Conservation (phyloP, 2,797 vertebrate genomes). For the Gephyroberyx darwinii region DNA sequence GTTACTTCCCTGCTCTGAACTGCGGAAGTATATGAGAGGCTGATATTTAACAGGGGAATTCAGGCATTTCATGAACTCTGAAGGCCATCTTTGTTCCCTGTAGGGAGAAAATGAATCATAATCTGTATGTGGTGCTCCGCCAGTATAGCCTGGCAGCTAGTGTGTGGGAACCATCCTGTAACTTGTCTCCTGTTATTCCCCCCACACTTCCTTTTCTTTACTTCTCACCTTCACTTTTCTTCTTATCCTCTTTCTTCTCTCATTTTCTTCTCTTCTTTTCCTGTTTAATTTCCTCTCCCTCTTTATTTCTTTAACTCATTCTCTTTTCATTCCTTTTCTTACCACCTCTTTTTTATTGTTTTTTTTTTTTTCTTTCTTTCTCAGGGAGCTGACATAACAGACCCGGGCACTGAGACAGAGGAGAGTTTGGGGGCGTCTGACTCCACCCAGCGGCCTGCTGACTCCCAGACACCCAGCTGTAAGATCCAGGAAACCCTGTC, state of each 20-base stretch:
- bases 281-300: not conserved
- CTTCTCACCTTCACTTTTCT: not conserved
- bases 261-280: not conserved
- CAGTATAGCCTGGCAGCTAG: slow-evolving; percentile 29
- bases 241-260: not conserved
- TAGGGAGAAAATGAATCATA: slow-evolving; percentile 42
- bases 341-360: not conserved
- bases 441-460: slow-evolving; percentile 91
- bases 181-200: not conserved
- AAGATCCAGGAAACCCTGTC: slow-evolving; percentile 73
- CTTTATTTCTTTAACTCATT: not conserved
- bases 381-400: slow-evolving; percentile 92
- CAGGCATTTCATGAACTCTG: not conserved
- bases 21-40: not conserved
- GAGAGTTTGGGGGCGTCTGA: slow-evolving; percentile 93
- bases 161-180: slow-evolving; percentile 22
- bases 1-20: not conserved
- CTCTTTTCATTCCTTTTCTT: not conserved
- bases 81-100: slow-evolving; percentile 33
- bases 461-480: slow-evolving; percentile 91
- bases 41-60: not conserved
- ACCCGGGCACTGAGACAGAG: slow-evolving; percentile 94
- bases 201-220: not conserved
- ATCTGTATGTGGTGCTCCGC: slow-evolving; percentile 10
- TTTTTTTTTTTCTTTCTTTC: slow-evolving; percentile 17